A percentile compares a stretch with the other conserved stretches of the same genome.
Evolutionary conservation across 2,797 vertebrate genomes (phyloP).

Genomic region (Diplodus puntazzo): DNA sequence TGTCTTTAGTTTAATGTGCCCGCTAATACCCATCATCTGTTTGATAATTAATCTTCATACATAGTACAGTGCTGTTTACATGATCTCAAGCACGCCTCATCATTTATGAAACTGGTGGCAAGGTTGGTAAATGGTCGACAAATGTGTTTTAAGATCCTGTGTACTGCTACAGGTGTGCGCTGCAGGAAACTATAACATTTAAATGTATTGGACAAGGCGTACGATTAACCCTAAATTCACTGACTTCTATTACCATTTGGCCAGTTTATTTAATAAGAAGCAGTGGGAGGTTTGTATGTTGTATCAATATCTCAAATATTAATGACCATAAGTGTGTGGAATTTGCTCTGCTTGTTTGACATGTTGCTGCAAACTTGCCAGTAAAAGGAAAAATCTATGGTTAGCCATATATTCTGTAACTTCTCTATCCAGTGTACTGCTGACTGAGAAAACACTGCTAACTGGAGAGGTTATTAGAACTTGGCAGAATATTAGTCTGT

Average conservation of each 20-base stretch:
- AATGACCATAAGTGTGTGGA: conserved; percentile 8
- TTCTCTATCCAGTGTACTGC: conserved; percentile 34
- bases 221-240: background rate
- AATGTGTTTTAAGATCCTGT: conserved; percentile 13
- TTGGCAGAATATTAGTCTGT: conserved; percentile 45
- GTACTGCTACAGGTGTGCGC: background rate
- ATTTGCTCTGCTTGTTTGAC: conserved; percentile 10
- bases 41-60: conserved; percentile 10
- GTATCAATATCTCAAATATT: conserved; percentile 1
- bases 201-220: background rate
- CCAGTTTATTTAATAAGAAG: background rate
- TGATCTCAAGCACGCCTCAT: background rate
- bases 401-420: conserved; percentile 36
- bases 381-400: conserved; percentile 39
- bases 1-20: conserved; percentile 5
- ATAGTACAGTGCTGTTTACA: background rate
- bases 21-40: background rate
- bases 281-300: background rate
- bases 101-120: background rate
- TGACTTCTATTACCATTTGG: background rate
- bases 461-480: conserved; percentile 55
- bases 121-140: background rate
- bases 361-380: conserved; percentile 12
- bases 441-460: conserved; percentile 64
- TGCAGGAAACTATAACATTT: conserved; percentile 8